These are phyloP conservation scores for Callipepla californica DNA, from an alignment of 2,113 vertebrate genomes.

Conservation along the genomic window DNA sequence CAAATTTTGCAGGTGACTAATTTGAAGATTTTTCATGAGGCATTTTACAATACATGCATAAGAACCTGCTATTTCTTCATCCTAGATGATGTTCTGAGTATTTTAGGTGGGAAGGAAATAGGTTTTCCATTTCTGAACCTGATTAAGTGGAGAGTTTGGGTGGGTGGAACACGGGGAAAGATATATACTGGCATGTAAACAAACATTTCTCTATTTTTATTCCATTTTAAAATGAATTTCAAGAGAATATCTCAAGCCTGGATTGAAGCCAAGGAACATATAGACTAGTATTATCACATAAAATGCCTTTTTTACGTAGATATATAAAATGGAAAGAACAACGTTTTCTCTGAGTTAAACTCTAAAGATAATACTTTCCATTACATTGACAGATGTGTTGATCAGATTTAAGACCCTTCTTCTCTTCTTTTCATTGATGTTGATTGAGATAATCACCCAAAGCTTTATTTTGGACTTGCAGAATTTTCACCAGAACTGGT, in stretches of 20 bases:
- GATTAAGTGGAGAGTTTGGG: not conserved
- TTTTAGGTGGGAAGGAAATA: not conserved
- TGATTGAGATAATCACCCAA: not conserved
- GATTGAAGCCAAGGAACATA: not conserved
- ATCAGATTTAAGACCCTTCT: not conserved
- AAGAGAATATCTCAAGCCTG: not conserved
- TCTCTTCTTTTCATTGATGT: not conserved
- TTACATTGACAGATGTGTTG: not conserved
- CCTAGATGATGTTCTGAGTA: not conserved
- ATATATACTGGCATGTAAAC: not conserved
- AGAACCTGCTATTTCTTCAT: not conserved
- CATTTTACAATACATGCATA: not conserved
- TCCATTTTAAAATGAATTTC: not conserved
- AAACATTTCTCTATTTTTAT: not conserved
- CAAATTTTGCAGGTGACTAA: rapidly evolving
- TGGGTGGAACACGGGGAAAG: rapidly evolving
- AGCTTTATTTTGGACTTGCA: not conserved
- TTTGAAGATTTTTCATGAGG: not conserved
- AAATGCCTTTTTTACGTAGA: not conserved
- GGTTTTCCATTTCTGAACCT: not conserved
- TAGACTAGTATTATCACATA: not conserved
- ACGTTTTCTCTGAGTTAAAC: not conserved
- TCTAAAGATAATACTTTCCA: not conserved
- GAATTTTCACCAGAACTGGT: not conserved
- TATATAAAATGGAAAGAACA: not conserved